phyloP scores from a whole-genome alignment of 2,113 vertebrate species.

The Brevimyrus niger region DNA sequence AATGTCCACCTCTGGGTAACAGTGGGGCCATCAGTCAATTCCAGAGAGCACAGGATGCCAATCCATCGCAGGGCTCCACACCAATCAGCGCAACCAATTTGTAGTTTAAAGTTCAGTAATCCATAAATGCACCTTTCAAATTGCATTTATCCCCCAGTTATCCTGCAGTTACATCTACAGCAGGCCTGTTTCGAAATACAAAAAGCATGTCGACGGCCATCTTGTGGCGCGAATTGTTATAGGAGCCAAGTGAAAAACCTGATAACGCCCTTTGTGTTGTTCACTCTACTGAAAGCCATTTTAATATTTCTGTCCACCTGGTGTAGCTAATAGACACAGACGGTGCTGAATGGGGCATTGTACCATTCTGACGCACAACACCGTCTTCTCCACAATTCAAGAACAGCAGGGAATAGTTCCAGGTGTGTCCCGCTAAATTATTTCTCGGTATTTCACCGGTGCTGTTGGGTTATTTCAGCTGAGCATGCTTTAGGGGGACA shows the following conservation, averaged over 20 bases:
- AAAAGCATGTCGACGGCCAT: not conserved
- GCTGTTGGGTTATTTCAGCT: constrained; percentile 6
- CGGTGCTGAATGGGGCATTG: not conserved
- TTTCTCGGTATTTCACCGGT: not conserved
- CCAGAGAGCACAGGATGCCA: not conserved
- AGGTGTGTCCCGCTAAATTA: not conserved
- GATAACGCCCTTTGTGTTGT: not conserved
- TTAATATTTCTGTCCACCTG: not conserved
- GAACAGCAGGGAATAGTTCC: not conserved
- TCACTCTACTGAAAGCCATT: not conserved
- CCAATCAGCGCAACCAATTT: not conserved
- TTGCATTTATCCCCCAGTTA: not conserved
- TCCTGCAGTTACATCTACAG: not conserved
- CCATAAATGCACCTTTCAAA: not conserved
- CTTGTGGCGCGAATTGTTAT: not conserved
- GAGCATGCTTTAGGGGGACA: not conserved
- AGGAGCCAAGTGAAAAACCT: not conserved
- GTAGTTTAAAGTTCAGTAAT: not conserved
- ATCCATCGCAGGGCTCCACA: not conserved
- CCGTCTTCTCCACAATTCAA: not conserved
- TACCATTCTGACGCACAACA: not conserved
- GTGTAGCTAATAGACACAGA: not conserved
- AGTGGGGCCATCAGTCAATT: not conserved
- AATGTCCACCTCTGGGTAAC: too few relatives aligned
- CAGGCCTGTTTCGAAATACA: not conserved